Evolutionary conservation across 1,140 invertebrate species (phyloP), one percentile per base, ranked within the genome.

Genomic region (Tenebrio molitor): DNA sequence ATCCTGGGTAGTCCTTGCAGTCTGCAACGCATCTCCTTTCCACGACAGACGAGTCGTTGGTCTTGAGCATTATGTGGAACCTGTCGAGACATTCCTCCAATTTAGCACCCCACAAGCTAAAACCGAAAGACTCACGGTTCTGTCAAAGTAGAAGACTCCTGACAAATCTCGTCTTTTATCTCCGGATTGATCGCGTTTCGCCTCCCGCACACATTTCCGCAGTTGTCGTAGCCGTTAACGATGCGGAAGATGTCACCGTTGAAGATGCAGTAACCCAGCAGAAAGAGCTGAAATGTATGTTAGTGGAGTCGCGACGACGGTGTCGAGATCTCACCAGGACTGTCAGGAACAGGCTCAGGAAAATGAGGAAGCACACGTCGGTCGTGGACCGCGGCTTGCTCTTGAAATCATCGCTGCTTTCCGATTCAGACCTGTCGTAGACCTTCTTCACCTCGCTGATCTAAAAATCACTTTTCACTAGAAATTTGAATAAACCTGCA

Each of bases 221-320:
- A 91, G 75, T 89, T 87, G 76, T 92, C 90, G 71, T 88, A 89
- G 6, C 91, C 91, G 79, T 91, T 87, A 29, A 91, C 79, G 8
- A 92, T 80, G 15, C 90, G 82, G 72, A 85, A 84, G 33, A 89
- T 84, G 73, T 91, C 86, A 2, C 87, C 87, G 73, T 89, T 82
- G 36, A 80, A 81, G n/a, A 84, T 81, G 46, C 86, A 86, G 68
- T 86, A 86, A 1, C 70, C 80, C 10, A 88, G 16, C 44, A 89
- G 81, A 68, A 76, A 84, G 21, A 84, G 79, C 89, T 91, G 75
- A 63, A 78, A 77, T 36, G 21, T 46, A 29, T n/a, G 46, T 10
- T 1, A 64, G n/a, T 46, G 3, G 12, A 66, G 25, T 19, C 10
- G 46, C 71, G 2, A 29, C 7, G 6, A 46, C 19, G 5, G 5